These are phyloP conservation scores for Drosophila subobscura DNA, from an alignment of 1,140 invertebrate genomes.

Conservation along the genomic window DNA sequence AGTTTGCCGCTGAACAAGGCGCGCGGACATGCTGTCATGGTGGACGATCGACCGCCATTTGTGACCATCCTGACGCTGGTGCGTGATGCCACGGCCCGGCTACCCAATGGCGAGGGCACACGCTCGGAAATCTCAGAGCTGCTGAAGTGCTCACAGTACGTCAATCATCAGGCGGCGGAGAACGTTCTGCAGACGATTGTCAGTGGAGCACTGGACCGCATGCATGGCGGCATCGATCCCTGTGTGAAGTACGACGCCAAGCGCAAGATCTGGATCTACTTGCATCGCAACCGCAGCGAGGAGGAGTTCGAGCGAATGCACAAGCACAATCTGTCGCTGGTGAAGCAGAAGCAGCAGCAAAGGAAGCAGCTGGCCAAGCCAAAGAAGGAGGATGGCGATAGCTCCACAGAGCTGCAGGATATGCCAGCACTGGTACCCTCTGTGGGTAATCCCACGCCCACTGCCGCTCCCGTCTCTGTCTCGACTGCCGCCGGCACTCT, in stretches of 20 bases:
- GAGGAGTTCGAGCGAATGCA: constrained; percentile 90
- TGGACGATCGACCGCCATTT: constrained; percentile 93
- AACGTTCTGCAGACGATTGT: constrained; percentile 92
- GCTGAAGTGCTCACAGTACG: constrained; percentile 89
- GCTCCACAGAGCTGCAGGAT: constrained; percentile 13
- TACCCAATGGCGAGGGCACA: constrained; percentile 97
- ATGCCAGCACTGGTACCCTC: constrained; percentile 55
- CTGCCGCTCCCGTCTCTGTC: constrained; percentile 13
- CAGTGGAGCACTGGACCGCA: constrained; percentile 93
- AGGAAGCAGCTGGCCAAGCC: constrained; percentile 57
- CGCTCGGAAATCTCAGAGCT: constrained; percentile 90
- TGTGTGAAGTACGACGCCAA: constrained; percentile 95
- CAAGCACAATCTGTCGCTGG: constrained; percentile 72
- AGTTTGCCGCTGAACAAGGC: constrained; percentile 85
- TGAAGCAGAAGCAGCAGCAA: constrained; percentile 77
- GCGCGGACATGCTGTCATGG: constrained; percentile 92
- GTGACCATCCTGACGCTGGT: constrained; percentile 96
- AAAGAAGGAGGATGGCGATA: constrained; percentile 38
- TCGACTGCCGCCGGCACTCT: constrained; percentile 4
- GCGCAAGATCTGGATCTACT: constrained; percentile 95
- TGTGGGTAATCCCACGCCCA: constrained; percentile 31
- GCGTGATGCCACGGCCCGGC: constrained; percentile 94
- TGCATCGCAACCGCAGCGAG: constrained; percentile 91
- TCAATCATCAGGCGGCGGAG: constrained; percentile 89
- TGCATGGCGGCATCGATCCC: constrained; percentile 95